Percentiles rank a stretch among this genome's conserved stretches.
Conservation (phyloP, 2,113 vertebrate genomes). For the Gymnobelideus leadbeateri region DNA sequence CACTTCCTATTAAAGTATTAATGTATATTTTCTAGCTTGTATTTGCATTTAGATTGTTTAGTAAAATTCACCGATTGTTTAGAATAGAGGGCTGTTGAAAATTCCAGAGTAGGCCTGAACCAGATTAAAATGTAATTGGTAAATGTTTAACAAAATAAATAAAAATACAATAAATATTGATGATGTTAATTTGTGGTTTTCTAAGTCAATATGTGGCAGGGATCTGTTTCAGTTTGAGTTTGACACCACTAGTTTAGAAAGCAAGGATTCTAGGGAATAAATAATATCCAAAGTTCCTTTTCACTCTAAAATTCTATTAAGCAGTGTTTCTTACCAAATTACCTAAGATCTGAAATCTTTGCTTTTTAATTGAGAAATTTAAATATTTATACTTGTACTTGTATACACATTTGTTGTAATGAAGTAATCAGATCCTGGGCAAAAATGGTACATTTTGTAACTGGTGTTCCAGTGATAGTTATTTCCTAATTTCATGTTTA, state of each 20-base stretch:
- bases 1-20: background rate
- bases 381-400: background rate
- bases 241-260: background rate
- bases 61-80: slow-evolving; percentile 46
- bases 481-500: slow-evolving; percentile 52
- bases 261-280: background rate
- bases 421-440: slow-evolving; percentile 13
- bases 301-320: background rate
- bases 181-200: background rate
- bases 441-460: slow-evolving; percentile 44
- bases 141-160: background rate
- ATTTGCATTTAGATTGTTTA: slow-evolving; percentile 41
- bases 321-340: slow-evolving; percentile 13
- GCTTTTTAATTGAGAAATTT: slow-evolving; percentile 38
- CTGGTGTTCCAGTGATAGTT: slow-evolving; percentile 31
- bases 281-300: background rate
- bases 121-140: background rate
- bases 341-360: slow-evolving; percentile 30
- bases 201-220: background rate
- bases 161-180: background rate
- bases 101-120: background rate
- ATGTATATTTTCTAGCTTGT: slow-evolving; percentile 10
- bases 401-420: slow-evolving; percentile 1
- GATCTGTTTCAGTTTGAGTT: background rate
- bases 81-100: background rate